Base-by-base conservation (phyloP, 2,888 invertebrate genomes). In the Fragum sueziense region DNA sequence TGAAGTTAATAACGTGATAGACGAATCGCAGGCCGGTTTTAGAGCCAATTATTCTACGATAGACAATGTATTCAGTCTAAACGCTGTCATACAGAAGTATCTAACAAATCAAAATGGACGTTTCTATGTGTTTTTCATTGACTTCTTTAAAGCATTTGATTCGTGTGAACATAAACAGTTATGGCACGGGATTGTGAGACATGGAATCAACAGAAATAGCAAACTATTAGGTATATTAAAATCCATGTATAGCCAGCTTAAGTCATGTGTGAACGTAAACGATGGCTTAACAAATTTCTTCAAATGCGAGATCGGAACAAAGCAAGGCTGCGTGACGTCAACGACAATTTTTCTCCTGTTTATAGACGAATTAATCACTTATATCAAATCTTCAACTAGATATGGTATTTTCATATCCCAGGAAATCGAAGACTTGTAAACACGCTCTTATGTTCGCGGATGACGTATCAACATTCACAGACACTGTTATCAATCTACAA, bases 21-120 rank as follows among this genome's bases (percentile, higher is more conserved):
- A 76, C 22, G 73, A 80, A 54, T 59, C 69, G 7, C 79, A 79
- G 31, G 62, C 75, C 14, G 74, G 74, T 29, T 79, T 78, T 51
- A 31, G 78, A 27, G 34, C 33, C 20, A 62, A 57, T 14, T 78
- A 78, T 25, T 52, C 62, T 17, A 54, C 74, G 20, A 74, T 70
- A 57, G 79, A 80, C 25, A 76, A 80, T 52, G 62, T 80, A 6
- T 80, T 79, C 33, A 41, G 41, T 14, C 34, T 79, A 14, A 61
- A 68, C 57, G 27, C 68, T 17, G n/a, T 71, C 4, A 54, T 68
- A 27, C 79, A 79, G 29, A 78, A 74, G 52, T 69, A 77, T 31
- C 6, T 73, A 11, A 69, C 77, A 27, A 69, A 47, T 20, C 70
- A 47, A 33, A 37, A 34, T 20, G 62, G 74, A 0, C 25, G 74